These are phyloP conservation scores for Pachyseris speciosa DNA, from an alignment of 64 coral and sea anemone genomes.

Conservation along the genomic window DNA sequence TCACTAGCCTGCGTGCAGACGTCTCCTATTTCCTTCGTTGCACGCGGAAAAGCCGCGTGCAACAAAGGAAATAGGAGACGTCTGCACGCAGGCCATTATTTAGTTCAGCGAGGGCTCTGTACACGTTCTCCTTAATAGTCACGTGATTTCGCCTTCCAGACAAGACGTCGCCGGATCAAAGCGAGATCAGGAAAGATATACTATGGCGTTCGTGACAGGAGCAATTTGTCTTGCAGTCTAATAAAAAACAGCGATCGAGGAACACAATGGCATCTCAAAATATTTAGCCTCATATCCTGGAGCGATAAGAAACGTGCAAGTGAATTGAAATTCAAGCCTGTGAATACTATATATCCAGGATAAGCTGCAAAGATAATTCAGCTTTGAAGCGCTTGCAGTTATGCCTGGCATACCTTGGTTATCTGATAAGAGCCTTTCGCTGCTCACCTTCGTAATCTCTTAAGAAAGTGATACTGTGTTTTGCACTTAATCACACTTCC, in stretches of 20 bases:
- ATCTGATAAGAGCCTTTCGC: background rate
- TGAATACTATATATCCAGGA: background rate
- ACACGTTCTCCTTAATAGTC: background rate
- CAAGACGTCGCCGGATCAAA: constrained; percentile 25
- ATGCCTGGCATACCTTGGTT: background rate
- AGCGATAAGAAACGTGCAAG: background rate
- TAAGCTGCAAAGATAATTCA: background rate
- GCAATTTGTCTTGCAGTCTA: background rate
- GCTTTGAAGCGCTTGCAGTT: background rate
- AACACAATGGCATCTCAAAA: background rate
- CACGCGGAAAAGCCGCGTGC: no score
- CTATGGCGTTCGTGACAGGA: background rate
- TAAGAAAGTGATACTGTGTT: background rate
- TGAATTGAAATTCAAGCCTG: background rate
- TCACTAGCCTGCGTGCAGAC: no score
- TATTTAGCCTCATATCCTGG: background rate
- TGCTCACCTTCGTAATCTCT: constrained; percentile 20
- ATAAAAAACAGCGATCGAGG: background rate
- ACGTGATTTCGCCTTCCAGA: background rate
- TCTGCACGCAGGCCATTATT: background rate
- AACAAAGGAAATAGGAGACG: no score
- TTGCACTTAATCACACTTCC: background rate
- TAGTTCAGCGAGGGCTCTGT: background rate
- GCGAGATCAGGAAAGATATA: background rate
- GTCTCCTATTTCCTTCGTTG: no score